Conservation (phyloP, 2,113 vertebrate genomes). For the Macroglossus sobrinus region DNA sequence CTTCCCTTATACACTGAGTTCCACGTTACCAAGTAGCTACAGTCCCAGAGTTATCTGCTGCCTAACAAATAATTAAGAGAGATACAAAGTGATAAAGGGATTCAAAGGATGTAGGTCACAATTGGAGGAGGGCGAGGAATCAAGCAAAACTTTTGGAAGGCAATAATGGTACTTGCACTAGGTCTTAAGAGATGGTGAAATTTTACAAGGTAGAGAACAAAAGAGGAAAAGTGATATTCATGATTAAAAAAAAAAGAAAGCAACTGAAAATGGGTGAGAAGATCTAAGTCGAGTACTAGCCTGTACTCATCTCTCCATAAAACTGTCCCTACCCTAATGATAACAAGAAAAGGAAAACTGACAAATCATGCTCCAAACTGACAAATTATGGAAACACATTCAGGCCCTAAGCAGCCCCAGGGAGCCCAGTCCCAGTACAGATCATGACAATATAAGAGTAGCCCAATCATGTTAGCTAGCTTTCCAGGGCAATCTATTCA, state of each 20-base stretch:
- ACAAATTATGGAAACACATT: not conserved
- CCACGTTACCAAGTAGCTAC: not conserved
- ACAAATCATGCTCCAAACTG: not conserved
- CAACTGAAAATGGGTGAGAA: not conserved
- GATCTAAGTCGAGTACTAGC: not conserved
- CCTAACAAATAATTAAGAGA: not conserved
- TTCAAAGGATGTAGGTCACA: not conserved
- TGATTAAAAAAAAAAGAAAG: conserved; percentile 10
- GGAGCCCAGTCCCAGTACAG: not conserved
- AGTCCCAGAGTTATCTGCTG: not conserved
- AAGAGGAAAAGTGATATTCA: not conserved
- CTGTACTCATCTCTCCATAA: not conserved
- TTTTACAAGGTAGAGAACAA: not conserved
- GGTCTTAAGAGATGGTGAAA: not conserved
- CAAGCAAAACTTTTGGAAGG: conserved; percentile 27
- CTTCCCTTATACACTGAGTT: not conserved
- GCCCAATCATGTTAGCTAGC: not conserved
- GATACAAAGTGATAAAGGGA: not conserved
- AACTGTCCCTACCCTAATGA: not conserved
- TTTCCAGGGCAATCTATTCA: not conserved
- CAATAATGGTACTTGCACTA: not conserved
- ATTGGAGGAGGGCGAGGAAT: not conserved
- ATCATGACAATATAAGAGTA: not conserved
- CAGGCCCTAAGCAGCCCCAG: not conserved
- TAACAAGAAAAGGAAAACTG: not conserved